Conservation (phyloP, 2,888 invertebrate species). For the Allygus modestus region DNA sequence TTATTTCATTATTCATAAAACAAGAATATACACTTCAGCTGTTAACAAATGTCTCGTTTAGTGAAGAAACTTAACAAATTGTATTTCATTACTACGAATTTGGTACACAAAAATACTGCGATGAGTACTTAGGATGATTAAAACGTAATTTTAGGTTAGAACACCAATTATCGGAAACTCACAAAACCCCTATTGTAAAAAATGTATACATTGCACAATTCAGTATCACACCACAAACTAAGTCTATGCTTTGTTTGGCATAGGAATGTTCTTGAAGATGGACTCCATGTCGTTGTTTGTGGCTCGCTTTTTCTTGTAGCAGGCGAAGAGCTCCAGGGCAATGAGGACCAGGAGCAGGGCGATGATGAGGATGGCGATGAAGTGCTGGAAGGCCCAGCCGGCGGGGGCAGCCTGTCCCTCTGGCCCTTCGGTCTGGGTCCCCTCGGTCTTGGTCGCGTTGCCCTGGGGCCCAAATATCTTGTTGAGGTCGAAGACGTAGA, state of each 20-base stretch:
- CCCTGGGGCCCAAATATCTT: background rate
- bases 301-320: background rate
- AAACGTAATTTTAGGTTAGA: no score
- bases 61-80: no score
- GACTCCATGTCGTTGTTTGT: background rate
- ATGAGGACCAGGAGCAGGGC: constrained; percentile 10
- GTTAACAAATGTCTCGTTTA: no score
- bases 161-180: no score
- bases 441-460: background rate
- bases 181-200: no score
- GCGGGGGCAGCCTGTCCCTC: background rate
- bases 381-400: constrained; percentile 5
- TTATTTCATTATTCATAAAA: no score
- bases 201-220: no score
- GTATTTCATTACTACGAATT: no score
- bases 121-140: no score
- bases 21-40: no score
- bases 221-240: no score
- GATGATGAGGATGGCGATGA: background rate
- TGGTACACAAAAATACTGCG: no score
- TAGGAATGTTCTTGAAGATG: constrained; percentile 28
- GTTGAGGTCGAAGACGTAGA: constrained; percentile 32
- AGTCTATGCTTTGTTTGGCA: constrained; percentile 22
- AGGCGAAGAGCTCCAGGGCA: background rate
- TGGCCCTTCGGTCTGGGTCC: background rate